Evolutionary conservation across 2,797 vertebrate species (phyloP), one percentile per base, ranked within the genome.

Genomic region (Forpus xanthops): DNA sequence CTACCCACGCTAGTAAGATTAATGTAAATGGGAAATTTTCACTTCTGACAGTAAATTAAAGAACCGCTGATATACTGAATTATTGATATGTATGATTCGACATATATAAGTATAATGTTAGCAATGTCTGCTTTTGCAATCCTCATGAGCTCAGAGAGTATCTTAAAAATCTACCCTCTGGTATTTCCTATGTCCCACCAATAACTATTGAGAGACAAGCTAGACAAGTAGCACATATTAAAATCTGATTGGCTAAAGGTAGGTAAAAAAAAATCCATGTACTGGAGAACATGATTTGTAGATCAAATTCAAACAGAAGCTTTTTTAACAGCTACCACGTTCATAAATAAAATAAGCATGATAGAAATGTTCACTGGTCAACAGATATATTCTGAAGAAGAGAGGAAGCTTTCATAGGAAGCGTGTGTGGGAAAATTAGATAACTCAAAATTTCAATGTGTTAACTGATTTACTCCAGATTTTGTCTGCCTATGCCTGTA

Each of bases 21-120:
- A 85, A 84, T 68, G 77, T 28, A 67, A 91, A 77, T 71, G 39
- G 33, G 45, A 78, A 86, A 71, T 53, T 28, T 21, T 73, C 8
- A 15, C 13, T 77, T 91, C 66, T 41, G 83, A 70, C 15, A 55
- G 30, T 55, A 78, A 80, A 80, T 68, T 86, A 55, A 77, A 81
- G n/a, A 73, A 52, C 12, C 41, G 8, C 11, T 83, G 55, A 55
- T 39, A 74, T 20, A 35, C 21, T 58, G 47, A 80, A 52, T 85
- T 81, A 70, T 44, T 56, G 18, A 62, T 55, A 44, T 18, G 16
- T n/a, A 24, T 52, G 18, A 80, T 11, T 75, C 13, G 9, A 9
- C 49, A 37, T 28, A 55, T 45, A 7, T 47, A 80, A 61, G 16
- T 42, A 60, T 41, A 12, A 14, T 76, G 67, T 21, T 71, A 82